These are phyloP conservation scores for Montipora efflorescens DNA, from an alignment of 64 coral and sea anemone genomes.

Conservation along the genomic window DNA sequence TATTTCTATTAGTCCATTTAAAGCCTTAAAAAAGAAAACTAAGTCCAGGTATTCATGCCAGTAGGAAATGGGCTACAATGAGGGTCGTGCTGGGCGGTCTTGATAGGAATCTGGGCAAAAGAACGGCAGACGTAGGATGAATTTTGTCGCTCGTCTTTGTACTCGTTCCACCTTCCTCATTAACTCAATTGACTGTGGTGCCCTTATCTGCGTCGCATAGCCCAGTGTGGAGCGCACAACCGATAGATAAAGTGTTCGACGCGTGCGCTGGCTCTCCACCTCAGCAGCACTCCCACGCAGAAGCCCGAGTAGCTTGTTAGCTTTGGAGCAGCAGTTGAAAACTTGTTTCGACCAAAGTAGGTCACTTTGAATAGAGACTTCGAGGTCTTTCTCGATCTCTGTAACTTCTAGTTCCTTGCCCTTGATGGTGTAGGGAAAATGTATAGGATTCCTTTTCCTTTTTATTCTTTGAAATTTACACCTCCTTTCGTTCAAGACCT, in stretches of 20 bases:
- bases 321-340: not conserved
- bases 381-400: constrained; percentile 42
- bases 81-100: not conserved
- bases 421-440: constrained; percentile 1
- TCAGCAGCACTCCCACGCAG: not conserved
- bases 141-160: not conserved
- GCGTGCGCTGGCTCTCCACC: not conserved
- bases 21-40: too few relatives aligned
- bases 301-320: constrained; percentile 7
- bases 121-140: not conserved
- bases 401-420: constrained; percentile 12
- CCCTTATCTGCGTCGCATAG: not conserved
- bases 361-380: constrained; percentile 2
- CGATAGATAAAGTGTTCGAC: not conserved
- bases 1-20: too few relatives aligned
- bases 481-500: constrained; percentile 37
- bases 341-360: constrained; percentile 26
- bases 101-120: not conserved
- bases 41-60: not conserved
- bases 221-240: not conserved
- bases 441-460: too few relatives aligned
- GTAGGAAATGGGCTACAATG: not conserved
- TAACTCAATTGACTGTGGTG: not conserved
- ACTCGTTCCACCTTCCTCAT: not conserved
- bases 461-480: not conserved